A percentile compares a stretch with the other conserved stretches of the same genome.
These are phyloP conservation scores for Terebella lapidaria DNA, from an alignment of 2,888 invertebrate species.

Conservation along the genomic window DNA sequence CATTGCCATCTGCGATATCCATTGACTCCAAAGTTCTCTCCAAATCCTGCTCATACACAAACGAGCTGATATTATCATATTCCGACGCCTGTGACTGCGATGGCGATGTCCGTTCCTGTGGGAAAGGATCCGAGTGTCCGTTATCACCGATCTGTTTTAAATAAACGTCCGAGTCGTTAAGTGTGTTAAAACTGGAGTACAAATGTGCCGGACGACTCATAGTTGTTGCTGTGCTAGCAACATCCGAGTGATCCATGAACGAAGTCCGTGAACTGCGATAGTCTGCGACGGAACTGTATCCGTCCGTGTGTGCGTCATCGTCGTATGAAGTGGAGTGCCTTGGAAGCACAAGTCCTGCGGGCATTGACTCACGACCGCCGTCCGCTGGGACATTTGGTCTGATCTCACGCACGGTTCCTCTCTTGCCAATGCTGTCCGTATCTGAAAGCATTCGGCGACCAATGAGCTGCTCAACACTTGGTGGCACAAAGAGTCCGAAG, in stretches of 20 bases:
- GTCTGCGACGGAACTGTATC: conserved; percentile 31
- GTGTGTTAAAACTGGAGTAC: conserved; percentile 8
- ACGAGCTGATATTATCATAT: background rate
- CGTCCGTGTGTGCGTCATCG: conserved; percentile 43
- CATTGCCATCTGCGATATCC: background rate
- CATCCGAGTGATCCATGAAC: conserved; percentile 36
- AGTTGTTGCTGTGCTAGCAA: conserved; percentile 32
- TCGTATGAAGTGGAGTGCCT: conserved; percentile 7
- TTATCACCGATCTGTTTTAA: background rate
- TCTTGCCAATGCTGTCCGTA: conserved; percentile 11
- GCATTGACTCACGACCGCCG: conserved; percentile 18
- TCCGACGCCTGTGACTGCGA: background rate
- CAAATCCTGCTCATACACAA: background rate
- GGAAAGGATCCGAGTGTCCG: no score
- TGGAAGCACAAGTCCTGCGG: background rate
- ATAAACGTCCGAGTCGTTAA: conserved; percentile 4
- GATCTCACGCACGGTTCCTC: background rate
- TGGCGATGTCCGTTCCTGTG: background rate
- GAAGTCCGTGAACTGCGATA: conserved; percentile 45
- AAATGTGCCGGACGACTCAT: conserved; percentile 7
- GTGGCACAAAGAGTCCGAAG: conserved; percentile 70
- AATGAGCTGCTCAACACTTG: conserved; percentile 46
- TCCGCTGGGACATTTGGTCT: conserved; percentile 21
- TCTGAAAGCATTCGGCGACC: conserved; percentile 24
- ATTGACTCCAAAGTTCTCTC: background rate